phyloP scores from a whole-genome alignment of 2,113 vertebrate species.

The Dicerorhinus sumatrensis region DNA sequence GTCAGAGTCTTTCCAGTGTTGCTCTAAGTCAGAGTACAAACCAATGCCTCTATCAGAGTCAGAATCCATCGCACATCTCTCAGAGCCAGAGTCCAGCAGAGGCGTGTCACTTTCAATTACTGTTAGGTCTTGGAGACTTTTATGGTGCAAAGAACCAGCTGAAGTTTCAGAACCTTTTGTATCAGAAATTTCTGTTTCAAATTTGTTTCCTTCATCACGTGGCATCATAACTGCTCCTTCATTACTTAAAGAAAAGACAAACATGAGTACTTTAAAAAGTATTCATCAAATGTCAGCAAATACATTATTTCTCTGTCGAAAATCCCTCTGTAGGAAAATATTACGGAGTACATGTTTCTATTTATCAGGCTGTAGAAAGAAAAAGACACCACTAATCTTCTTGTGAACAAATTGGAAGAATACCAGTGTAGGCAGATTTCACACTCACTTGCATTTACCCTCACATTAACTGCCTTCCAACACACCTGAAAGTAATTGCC shows the following conservation, averaged over 20 bases:
- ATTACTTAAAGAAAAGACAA: constrained; percentile 69
- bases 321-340: not conserved
- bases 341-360: not conserved
- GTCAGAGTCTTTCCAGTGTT: constrained; percentile 27
- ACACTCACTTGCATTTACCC: not conserved
- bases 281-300: constrained; percentile 24
- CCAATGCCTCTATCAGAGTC: constrained; percentile 66
- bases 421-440: not conserved
- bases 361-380: not conserved
- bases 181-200: constrained; percentile 43
- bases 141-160: not conserved
- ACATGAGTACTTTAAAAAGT: constrained; percentile 27
- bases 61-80: constrained; percentile 58
- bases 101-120: constrained; percentile 51
- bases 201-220: constrained; percentile 26
- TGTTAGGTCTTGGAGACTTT: constrained; percentile 49
- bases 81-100: constrained; percentile 54
- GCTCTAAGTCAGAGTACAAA: constrained; percentile 61
- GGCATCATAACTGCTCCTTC: constrained; percentile 4
- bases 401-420: not conserved
- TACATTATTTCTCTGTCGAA: not conserved
- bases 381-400: not conserved
- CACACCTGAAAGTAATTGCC: not conserved
- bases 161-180: constrained; percentile 17
- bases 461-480: not conserved